Evolutionary conservation across 64 coral and sea anemone genomes (phyloP), one percentile per base, ranked within the genome.

Genomic region (Pachyseris speciosa): DNA sequence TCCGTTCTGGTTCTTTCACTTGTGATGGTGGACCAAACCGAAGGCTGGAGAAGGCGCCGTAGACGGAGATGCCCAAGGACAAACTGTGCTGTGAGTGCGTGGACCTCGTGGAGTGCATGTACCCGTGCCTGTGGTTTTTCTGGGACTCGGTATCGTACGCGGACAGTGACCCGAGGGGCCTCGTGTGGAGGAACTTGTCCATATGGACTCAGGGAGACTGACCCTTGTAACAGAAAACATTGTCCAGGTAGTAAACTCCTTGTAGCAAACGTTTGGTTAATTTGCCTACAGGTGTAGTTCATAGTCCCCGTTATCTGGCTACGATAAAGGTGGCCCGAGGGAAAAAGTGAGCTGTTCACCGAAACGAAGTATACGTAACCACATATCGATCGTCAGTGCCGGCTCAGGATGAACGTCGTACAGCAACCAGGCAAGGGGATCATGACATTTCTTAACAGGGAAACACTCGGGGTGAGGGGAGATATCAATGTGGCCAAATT

Each of bases 31-130:
- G 28, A 31, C 73, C 28, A 30, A 49, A 76, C 73, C 28, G 73
- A 76, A 29, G 73, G 73, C 5, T 76, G 73, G 73, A 76, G 73
- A 39, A 48, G 73, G 28, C 9, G 73, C 9, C 73, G 73, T 15
- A 49, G 73, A 44, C 73, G 73, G 17, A 27, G 73, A 26, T 76
- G 73, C 44, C 73, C 73, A 31, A 9, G 22, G 15, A 76, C 25
- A 76, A 51, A 76, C 40, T 76, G 73, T 26, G 42, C 73, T 31
- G 73, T 76, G 10, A 50, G 11, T 16, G 4, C 7, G 0, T 76
- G n/a, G 24, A 52, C 25, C 6, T 1, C 9, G 13, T 76, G 28
- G 43, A 29, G 73, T 32, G 0, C 73, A 25, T 76, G 73, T 26
- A 50, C 42, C 25, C 42, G 19, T 12, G 26, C 73, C 42, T 76